These are phyloP conservation scores for Sminthopsis crassicaudata DNA, from an alignment of 2,113 vertebrate genomes.

Conservation along the genomic window DNA sequence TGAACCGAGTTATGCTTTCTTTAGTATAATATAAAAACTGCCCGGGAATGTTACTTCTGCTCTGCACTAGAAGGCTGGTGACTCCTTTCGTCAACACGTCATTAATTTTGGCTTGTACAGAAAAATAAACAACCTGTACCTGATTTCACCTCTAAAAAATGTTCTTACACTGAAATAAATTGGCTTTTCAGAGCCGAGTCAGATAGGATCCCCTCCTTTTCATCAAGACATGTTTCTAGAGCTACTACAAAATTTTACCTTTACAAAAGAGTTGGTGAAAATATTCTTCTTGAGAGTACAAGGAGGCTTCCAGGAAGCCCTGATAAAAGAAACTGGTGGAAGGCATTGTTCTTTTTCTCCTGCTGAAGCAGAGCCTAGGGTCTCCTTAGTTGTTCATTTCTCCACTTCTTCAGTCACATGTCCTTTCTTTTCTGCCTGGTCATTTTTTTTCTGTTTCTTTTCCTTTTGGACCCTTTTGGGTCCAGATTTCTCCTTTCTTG, in stretches of 20 bases:
- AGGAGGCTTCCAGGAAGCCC: neutral
- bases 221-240: neutral
- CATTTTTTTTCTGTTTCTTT: neutral
- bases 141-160: neutral
- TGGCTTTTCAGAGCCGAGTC: neutral
- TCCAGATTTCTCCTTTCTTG: neutral
- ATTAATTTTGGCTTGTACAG: neutral
- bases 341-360: neutral
- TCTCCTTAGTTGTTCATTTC: neutral
- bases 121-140: neutral
- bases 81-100: neutral
- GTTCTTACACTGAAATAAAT: neutral
- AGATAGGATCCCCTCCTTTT: neutral
- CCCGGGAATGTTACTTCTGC: neutral
- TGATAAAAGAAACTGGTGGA: neutral
- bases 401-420: neutral
- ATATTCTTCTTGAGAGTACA: neutral
- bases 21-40: neutral
- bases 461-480: neutral
- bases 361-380: neutral
- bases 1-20: neutral
- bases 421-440: neutral
- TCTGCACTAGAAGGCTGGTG: neutral
- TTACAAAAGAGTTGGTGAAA: neutral
- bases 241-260: neutral